Percentiles rank a stretch among this genome's conserved stretches.
phyloP scores from a whole-genome alignment of 2,113 vertebrate genomes.

The Axis porcinus region DNA sequence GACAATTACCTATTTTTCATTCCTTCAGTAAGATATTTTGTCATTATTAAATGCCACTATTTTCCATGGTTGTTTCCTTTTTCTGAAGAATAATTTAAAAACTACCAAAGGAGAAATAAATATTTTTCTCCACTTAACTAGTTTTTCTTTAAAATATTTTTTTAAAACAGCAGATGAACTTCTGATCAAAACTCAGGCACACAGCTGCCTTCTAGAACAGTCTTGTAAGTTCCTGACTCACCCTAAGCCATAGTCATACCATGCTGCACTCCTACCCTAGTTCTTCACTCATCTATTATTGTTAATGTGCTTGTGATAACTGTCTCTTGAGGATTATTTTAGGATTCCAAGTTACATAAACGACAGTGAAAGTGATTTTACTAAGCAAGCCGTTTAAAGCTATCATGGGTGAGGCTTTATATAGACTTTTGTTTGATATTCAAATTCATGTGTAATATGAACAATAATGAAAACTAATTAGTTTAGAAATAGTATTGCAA shows the following conservation, averaged over 20 bases:
- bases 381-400: constrained; percentile 30
- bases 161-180: neutral
- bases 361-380: constrained; percentile 21
- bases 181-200: neutral
- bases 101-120: neutral
- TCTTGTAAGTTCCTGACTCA: neutral
- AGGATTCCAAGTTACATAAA: constrained; percentile 28
- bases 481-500: constrained; percentile 10
- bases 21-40: neutral
- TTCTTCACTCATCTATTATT: neutral
- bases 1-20: neutral
- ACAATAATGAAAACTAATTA: constrained; percentile 38
- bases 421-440: constrained; percentile 36
- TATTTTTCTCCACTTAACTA: neutral
- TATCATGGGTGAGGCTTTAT: neutral
- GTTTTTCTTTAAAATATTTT: neutral
- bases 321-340: constrained; percentile 10
- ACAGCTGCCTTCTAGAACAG: neutral
- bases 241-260: neutral
- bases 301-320: neutral
- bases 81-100: neutral
- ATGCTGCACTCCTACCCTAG: neutral
- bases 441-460: constrained; percentile 30
- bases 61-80: neutral
- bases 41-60: neutral